A percentile compares a stretch with the other conserved stretches of the same genome.
Evolutionary conservation across 2,888 invertebrate species (phyloP).

Genomic region (Aromia moschata): DNA sequence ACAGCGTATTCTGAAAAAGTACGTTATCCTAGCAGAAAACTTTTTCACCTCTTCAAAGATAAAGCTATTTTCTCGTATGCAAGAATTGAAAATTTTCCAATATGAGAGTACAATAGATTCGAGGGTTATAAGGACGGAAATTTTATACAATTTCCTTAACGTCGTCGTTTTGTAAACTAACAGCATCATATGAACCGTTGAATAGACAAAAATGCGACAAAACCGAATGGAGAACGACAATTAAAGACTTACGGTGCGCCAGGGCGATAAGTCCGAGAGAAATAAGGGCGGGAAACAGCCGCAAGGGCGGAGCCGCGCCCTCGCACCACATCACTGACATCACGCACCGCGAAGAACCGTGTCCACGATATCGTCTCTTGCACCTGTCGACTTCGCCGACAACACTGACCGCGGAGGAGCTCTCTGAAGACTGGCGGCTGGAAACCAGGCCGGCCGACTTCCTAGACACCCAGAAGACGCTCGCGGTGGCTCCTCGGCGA

Average conservation of each 20-base stretch:
- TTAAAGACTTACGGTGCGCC: constrained; percentile 7
- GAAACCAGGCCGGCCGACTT: constrained; percentile 47
- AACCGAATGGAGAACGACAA: too few species aligned
- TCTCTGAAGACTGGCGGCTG: constrained; percentile 41
- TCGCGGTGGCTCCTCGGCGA: constrained; percentile 29
- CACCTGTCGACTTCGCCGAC: constrained; percentile 34
- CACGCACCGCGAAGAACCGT: constrained; percentile 34
- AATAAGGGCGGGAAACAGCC: constrained; percentile 9
- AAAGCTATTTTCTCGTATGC: too few species aligned
- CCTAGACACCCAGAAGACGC: constrained; percentile 42
- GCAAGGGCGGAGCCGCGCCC: constrained; percentile 8
- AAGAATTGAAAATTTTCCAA: too few species aligned
- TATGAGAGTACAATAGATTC: too few species aligned
- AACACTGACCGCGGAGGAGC: constrained; percentile 43
- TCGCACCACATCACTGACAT: constrained; percentile 18
- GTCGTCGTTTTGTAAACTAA: background rate
- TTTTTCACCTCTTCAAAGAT: too few species aligned
- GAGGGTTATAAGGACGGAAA: too few species aligned
- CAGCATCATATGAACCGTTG: too few species aligned
- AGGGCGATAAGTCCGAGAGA: constrained; percentile 13
- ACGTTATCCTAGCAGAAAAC: too few species aligned
- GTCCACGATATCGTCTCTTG: constrained; percentile 25
- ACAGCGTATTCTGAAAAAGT: too few species aligned
- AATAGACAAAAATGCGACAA: too few species aligned
- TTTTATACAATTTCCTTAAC: too few species aligned